A percentile compares a stretch with the other conserved stretches of the same genome.
Conservation (phyloP, 2,113 vertebrate genomes). For the Phainopepla nitens region DNA sequence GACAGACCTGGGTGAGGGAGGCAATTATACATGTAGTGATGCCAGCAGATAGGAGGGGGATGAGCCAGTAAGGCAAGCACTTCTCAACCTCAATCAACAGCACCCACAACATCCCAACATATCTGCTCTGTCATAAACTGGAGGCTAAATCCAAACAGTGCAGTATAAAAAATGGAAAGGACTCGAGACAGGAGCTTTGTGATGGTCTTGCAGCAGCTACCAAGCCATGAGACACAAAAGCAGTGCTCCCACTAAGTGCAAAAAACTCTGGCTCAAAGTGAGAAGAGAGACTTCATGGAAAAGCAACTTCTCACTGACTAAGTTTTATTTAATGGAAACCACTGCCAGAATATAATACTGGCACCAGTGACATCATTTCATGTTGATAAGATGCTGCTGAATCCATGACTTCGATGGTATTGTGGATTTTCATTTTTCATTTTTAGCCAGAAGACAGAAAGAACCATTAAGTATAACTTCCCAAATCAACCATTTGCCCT, state of each 20-base stretch:
- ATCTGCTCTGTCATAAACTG: neutral
- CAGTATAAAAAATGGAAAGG: neutral
- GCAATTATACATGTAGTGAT: accelerated
- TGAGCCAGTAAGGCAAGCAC: neutral
- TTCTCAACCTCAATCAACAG: neutral
- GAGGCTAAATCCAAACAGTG: neutral
- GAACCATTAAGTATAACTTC: neutral
- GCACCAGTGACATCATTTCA: neutral
- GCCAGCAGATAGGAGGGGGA: neutral
- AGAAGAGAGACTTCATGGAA: neutral
- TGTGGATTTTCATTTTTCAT: neutral
- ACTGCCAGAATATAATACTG: neutral
- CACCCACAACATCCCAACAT: neutral
- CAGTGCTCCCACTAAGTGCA: neutral
- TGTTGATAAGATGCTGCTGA: neutral
- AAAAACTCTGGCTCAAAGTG: neutral
- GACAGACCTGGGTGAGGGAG: neutral
- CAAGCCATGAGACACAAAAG: neutral
- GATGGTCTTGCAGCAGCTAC: neutral
- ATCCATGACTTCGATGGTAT: neutral
- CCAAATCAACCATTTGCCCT: neutral
- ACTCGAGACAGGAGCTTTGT: neutral
- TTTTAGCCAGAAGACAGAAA: neutral
- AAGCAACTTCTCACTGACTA: neutral
- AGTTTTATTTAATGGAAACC: neutral